These are phyloP conservation scores for Formica exsecta DNA, from an alignment of 1,140 invertebrate species.

Conservation along the genomic window DNA sequence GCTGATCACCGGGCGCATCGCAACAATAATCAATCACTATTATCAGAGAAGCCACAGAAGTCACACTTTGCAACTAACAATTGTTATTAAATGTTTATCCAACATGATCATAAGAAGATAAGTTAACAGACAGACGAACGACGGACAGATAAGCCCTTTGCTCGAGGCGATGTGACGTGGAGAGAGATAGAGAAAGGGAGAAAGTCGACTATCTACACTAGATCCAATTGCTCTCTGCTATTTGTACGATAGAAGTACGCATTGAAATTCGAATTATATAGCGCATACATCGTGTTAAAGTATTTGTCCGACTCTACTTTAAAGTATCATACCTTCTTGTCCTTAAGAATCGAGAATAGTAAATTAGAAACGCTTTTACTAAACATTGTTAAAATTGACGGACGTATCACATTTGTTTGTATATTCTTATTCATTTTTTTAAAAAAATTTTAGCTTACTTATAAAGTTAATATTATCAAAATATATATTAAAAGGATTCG, in stretches of 20 bases:
- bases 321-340: neutral
- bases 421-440: neutral
- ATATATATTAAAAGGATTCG: neutral
- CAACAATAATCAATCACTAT: constrained; percentile 12
- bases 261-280: constrained; percentile 77
- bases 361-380: neutral
- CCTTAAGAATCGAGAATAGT: neutral
- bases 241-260: constrained; percentile 73
- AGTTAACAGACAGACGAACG: constrained; percentile 69
- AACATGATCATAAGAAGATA: constrained; percentile 75
- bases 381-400: neutral
- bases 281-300: constrained; percentile 29
- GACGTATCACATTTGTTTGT: neutral
- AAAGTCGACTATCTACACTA: constrained; percentile 72
- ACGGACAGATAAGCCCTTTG: constrained; percentile 72
- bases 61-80: constrained; percentile 70
- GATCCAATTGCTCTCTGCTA: constrained; percentile 72
- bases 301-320: constrained; percentile 41
- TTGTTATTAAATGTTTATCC: constrained; percentile 77
- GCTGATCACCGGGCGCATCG: neutral
- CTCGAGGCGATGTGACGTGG: constrained; percentile 62
- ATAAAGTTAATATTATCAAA: neutral
- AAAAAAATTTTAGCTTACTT: neutral
- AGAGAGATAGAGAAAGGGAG: neutral
- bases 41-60: constrained; percentile 24